phyloP scores from a whole-genome alignment of 2,113 vertebrate genomes.

The Hypanus sabinus region DNA sequence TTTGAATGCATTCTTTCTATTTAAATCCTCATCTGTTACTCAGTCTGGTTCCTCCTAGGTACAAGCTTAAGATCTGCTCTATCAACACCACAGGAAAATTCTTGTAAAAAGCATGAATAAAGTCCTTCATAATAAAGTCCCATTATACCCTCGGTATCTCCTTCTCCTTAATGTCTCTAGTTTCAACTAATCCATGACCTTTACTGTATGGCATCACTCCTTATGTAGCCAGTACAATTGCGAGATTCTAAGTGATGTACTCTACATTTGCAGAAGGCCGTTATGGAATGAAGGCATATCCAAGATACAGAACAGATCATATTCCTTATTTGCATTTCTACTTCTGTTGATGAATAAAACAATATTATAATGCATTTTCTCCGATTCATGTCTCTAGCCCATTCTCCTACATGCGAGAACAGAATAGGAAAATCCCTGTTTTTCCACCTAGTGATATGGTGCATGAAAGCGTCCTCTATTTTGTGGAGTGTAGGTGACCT shows the following conservation, averaged over 20 bases:
- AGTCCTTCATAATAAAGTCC: neutral
- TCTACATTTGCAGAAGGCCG: no score
- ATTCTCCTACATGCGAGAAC: neutral
- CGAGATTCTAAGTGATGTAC: no score
- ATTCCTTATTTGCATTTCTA: neutral
- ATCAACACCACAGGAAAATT: neutral
- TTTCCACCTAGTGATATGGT: no score
- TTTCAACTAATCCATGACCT: neutral
- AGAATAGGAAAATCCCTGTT: neutral
- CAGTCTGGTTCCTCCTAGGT: neutral
- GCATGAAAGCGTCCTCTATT: neutral
- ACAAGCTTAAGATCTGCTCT: neutral
- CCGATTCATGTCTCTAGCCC: neutral
- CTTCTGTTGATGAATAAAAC: no score
- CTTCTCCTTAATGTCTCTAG: neutral
- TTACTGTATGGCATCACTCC: neutral
- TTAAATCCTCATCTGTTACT: neutral
- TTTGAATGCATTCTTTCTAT: neutral
- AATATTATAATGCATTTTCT: no score
- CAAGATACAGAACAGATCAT: no score
- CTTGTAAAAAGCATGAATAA: neutral
- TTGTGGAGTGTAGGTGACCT: no score
- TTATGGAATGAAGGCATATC: no score
- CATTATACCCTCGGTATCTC: neutral
- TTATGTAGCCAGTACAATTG: no score